Evolutionary conservation across 2,113 vertebrate genomes (phyloP), one percentile per base, ranked within the genome.

Genomic region (Nerophis lumbriciformis): DNA sequence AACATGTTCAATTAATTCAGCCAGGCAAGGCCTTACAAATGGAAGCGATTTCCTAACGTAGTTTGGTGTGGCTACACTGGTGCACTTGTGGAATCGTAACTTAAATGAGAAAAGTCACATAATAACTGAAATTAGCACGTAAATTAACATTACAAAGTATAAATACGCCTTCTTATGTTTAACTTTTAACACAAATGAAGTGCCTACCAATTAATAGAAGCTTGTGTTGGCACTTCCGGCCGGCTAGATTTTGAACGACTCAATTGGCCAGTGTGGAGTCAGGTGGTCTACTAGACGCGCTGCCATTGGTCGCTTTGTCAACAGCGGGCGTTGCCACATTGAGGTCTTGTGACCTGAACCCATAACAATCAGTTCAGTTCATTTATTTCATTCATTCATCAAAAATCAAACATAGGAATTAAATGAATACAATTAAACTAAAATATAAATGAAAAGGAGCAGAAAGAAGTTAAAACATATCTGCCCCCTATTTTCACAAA

Each of bases 251-350:
- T 44, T 9, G 10, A 44, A 6, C 39, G 0, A 50, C 39, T 38
- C 6, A 69, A 85, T 81, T 85, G 83, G 76, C 15, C 52, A 37
- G 4, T 28, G 50, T 8, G 8, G 53, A 53, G 4, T 10, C 52
- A 53, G 5, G 35, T 1, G 14, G 15, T 36, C 48, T 28, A 21
- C 6, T 51, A 9, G 8, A 38, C 14, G 21, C 35, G 4, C 8
- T 55, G 68, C 65, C 65, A 2, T 64, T 19, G 6, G 5, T 12
- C 36, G 36, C 45, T 78, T 76, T 77, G 69, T 75, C 71, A 75
- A 53, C 60, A 8, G 39, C 9, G 39, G 39, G 39, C 39, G 39
- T 42, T 42, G 8, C 39, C 28, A 28, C 28, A 28, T 28, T 28
- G 2, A 28, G 28, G 39, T 9, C 39, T 8, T 28, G 28, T 42